Conservation (phyloP, 2,797 vertebrate species). For the Danio albolineatus region DNA sequence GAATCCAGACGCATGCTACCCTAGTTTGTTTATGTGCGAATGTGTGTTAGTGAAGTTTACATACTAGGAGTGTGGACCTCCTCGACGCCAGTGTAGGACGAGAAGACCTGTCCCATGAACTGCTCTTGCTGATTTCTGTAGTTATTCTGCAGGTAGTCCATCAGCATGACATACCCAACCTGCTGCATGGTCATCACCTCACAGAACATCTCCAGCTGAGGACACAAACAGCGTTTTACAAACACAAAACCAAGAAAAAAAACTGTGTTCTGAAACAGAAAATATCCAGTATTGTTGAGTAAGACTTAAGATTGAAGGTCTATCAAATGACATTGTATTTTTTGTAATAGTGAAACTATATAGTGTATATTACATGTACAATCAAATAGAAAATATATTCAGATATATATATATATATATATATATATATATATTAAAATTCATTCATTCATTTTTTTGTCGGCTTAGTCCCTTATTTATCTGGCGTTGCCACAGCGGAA, state of each 20-base stretch:
- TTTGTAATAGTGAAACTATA: no score
- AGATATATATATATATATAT: no score
- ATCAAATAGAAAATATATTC: no score
- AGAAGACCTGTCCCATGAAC: constrained; percentile 93
- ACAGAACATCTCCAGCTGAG: constrained; percentile 91
- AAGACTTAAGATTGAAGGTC: no score
- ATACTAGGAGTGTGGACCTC: constrained; percentile 90
- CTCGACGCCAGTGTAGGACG: constrained; percentile 94
- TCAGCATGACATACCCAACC: constrained; percentile 94
- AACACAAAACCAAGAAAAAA: neutral
- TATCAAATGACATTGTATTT: no score
- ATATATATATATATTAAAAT: no score
- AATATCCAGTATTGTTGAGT: neutral
- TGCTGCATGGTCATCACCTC: constrained; percentile 98
- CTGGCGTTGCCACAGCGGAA: no score
- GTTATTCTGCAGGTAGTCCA: constrained; percentile 98
- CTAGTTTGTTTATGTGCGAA: constrained; percentile 8
- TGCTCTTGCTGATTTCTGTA: constrained; percentile 89
- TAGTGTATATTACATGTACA: no score
- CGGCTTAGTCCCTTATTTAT: no score
- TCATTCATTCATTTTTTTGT: no score
- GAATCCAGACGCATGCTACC: neutral
- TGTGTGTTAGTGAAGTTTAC: constrained; percentile 56
- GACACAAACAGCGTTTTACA: neutral
- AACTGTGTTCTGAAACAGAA: neutral